phyloP scores from a whole-genome alignment of 2,888 invertebrate species.

The Teleiodes luculella region DNA sequence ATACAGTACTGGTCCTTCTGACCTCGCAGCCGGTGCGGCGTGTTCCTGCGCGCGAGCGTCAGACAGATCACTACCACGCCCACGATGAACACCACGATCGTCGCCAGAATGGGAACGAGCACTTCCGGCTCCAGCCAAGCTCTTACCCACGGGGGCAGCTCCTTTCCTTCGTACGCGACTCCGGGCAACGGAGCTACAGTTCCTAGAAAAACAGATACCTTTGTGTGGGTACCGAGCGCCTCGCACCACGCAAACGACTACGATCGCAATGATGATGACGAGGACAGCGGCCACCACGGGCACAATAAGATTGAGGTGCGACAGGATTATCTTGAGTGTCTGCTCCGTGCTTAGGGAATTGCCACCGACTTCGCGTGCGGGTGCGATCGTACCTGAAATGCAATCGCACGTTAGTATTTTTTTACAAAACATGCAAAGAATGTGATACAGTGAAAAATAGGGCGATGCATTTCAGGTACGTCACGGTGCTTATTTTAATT shows the following conservation, averaged over 20 bases:
- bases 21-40: constrained; percentile 90
- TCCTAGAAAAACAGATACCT: constrained; percentile 84
- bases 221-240: constrained; percentile 91
- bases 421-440: constrained; percentile 1
- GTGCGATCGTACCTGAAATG: constrained; percentile 97
- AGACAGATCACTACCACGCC: constrained; percentile 94
- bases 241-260: constrained; percentile 94
- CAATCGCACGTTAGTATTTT: constrained; percentile 44
- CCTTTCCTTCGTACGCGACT: constrained; percentile 74
- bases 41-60: constrained; percentile 89
- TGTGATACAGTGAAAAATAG: constrained; percentile 25
- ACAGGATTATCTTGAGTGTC: constrained; percentile 91
- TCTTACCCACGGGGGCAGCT: constrained; percentile 86
- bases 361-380: constrained; percentile 84
- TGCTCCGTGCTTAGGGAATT: constrained; percentile 88
- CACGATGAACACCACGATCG: constrained; percentile 92
- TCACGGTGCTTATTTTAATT: background rate
- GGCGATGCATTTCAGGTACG: constrained; percentile 77
- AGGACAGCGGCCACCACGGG: constrained; percentile 94
- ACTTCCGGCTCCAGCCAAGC: constrained; percentile 94
- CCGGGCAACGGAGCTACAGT: constrained; percentile 89
- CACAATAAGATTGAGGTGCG: constrained; percentile 95
- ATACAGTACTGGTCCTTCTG: constrained; percentile 87
- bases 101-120: constrained; percentile 92
- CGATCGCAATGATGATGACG: constrained; percentile 94